Conservation (phyloP, 2,797 vertebrate genomes). For the Sarcoramphus papa region DNA sequence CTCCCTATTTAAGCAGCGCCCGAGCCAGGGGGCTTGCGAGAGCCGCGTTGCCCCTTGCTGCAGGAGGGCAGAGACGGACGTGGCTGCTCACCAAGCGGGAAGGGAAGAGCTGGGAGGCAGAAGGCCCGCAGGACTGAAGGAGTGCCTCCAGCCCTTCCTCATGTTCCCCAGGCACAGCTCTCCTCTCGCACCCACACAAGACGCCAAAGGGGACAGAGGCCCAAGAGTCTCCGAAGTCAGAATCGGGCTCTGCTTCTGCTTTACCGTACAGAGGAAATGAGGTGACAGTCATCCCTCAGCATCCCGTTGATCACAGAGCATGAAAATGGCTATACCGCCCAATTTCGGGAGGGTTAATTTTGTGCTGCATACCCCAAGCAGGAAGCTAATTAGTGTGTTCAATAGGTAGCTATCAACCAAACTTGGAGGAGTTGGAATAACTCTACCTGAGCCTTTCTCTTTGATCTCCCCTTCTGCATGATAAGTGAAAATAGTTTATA, state of each 20-base stretch:
- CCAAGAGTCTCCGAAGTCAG: background rate
- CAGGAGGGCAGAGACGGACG: background rate
- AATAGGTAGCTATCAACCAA: background rate
- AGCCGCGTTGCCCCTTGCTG: background rate
- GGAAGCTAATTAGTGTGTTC: slow-evolving; percentile 50
- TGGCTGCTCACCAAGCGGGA: background rate
- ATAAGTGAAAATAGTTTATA: slow-evolving; percentile 11
- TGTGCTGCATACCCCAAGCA: background rate
- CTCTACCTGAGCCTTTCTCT: slow-evolving; percentile 17
- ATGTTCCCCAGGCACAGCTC: background rate
- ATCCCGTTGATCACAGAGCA: background rate
- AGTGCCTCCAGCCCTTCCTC: background rate
- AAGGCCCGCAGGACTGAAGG: background rate
- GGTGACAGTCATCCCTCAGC: background rate
- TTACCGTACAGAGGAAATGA: background rate
- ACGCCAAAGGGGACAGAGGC: background rate
- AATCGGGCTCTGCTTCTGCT: background rate
- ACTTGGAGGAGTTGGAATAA: background rate
- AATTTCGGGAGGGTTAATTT: background rate
- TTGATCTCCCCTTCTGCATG: slow-evolving; percentile 32
- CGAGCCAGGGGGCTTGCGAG: background rate
- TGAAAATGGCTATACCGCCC: background rate
- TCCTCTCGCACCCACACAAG: background rate
- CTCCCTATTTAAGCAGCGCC: background rate
- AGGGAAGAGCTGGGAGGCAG: background rate